Conservation (phyloP, 2,888 invertebrate genomes). For the Pandemis heparana region DNA sequence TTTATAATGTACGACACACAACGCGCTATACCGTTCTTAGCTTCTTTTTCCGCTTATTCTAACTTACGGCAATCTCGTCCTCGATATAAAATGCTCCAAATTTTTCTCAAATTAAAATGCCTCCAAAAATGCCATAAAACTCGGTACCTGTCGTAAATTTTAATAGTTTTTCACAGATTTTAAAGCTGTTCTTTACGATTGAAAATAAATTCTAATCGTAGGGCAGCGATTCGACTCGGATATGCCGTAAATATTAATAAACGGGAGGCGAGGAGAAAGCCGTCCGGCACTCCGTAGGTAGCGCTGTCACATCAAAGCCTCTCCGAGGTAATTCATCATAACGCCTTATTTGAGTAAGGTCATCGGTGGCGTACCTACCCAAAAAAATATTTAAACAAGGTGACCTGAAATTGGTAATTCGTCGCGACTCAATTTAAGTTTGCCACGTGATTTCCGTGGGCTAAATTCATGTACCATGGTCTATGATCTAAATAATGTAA, state of each 20-base stretch:
- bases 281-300: slow-evolving; percentile 13
- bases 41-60: slow-evolving; percentile 66
- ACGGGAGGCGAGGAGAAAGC: slow-evolving; percentile 25
- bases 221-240: slow-evolving; percentile 21
- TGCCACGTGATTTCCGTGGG: not conserved
- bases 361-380: slow-evolving; percentile 9
- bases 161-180: slow-evolving; percentile 16
- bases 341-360: slow-evolving; percentile 19
- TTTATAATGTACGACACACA: slow-evolving; percentile 66
- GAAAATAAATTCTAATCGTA: slow-evolving; percentile 17
- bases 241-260: slow-evolving; percentile 31
- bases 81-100: slow-evolving; percentile 71
- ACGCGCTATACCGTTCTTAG: slow-evolving; percentile 69
- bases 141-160: slow-evolving; percentile 14
- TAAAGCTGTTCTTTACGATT: slow-evolving; percentile 24
- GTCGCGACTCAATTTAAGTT: not conserved
- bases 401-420: not conserved
- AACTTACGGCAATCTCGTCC: slow-evolving; percentile 70
- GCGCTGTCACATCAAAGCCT: slow-evolving; percentile 28
- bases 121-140: slow-evolving; percentile 8
- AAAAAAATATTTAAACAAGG: slow-evolving; percentile 11
- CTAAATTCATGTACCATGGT: too few species aligned
- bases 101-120: slow-evolving; percentile 58
- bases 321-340: slow-evolving; percentile 34
- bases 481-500: too few species aligned